Evolutionary conservation across 2,113 vertebrate genomes (phyloP).

Genomic region (Butastur rufipennis): DNA sequence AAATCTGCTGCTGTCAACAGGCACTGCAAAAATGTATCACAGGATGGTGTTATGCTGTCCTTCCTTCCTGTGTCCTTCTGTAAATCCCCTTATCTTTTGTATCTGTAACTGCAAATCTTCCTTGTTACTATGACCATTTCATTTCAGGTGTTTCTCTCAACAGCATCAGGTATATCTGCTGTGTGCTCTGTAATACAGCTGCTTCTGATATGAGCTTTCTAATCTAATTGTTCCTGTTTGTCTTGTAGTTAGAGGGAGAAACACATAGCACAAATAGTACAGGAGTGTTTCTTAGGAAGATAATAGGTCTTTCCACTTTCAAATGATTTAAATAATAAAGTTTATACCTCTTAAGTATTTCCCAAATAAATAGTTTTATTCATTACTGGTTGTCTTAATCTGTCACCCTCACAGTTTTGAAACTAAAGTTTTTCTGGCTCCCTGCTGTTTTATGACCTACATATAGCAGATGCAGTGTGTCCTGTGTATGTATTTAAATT

Average conservation of each 20-base stretch:
- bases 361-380: not conserved
- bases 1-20: not conserved
- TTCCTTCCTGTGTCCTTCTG: not conserved
- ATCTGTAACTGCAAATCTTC: not conserved
- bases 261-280: not conserved
- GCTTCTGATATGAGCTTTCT: not conserved
- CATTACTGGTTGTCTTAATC: not conserved
- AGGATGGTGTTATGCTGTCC: not conserved
- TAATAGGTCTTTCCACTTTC: not conserved
- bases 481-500: not conserved
- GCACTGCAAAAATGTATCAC: not conserved
- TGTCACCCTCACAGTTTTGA: not conserved
- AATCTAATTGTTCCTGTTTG: not conserved
- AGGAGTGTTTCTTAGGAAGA: not conserved
- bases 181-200: not conserved
- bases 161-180: fast-evolving
- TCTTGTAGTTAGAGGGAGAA: not conserved
- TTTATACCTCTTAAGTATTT: not conserved
- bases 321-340: not conserved
- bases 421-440: not conserved
- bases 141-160: not conserved
- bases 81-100: not conserved
- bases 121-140: not conserved
- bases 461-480: not conserved
- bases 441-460: not conserved